Base-by-base conservation (phyloP, 2,888 invertebrate species). In the Leptothorax acervorum region DNA sequence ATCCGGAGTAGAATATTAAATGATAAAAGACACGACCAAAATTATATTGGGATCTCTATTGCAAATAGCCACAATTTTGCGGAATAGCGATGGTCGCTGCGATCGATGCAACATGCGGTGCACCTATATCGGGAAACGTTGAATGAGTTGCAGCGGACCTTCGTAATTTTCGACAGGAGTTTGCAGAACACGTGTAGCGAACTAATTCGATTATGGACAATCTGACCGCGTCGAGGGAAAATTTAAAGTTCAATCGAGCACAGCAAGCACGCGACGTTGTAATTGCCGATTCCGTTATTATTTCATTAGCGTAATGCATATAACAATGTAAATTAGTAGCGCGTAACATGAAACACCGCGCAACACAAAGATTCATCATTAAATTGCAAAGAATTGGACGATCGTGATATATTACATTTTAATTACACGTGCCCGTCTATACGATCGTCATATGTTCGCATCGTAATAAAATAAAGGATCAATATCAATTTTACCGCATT, bases 121-220 rank as follows among this genome's bases (percentile, higher is more conserved):
- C 48, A 66, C 42, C 83, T 85, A 75, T 57, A 79, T 81, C 60
- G 60, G 84, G 78, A 79, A 84, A 83, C 71, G 57, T 83, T 71
- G 79, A 83, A 70, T 65, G 83, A 81, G 81, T 57, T 71, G 55
- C 70, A 51, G 70, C 84, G 66, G 73, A 84, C 84, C 81, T 42
- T 28, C 82, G 48, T 70, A 82, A 87, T 60, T 86, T 87, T 85
- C 78, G 63, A 48, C 68, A 70, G 48, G 55, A 79, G 73, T 79
- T 79, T 79, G 79, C 60, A 23, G 71, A 78, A 28, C 79, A 79
- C 79, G 79, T 70, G 79, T 60, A 60, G 35, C 60, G 73, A 62
- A 71, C 79, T 79, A 79, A 79, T 79, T 79, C 48, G 79, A 79
- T 79, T 79, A 79, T 71, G 71, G 60, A 79, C 60, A 28, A 60